phyloP scores from a whole-genome alignment of 2,797 vertebrate genomes.

The Argyrosomus regius region DNA sequence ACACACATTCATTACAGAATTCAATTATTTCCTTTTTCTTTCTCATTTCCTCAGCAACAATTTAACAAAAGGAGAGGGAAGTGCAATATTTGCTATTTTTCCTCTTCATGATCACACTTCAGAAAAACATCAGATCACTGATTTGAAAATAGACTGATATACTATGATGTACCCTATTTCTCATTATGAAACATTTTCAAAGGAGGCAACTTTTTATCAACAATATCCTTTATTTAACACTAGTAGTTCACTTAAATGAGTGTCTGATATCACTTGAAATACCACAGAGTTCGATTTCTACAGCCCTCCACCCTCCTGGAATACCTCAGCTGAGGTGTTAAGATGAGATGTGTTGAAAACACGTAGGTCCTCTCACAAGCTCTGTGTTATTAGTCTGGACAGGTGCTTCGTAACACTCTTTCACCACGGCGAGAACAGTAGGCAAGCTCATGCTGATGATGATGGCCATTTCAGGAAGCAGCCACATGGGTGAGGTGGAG shows the following conservation, averaged over 20 bases:
- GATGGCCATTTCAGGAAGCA: constrained; percentile 50
- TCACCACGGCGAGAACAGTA: constrained; percentile 40
- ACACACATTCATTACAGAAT: constrained; percentile 39
- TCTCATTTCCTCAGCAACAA: constrained; percentile 30
- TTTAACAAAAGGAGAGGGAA: constrained; percentile 13
- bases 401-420: constrained; percentile 28
- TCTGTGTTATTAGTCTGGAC: constrained; percentile 28
- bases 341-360: constrained; percentile 12
- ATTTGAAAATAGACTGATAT: background rate
- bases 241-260: background rate
- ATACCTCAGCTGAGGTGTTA: background rate
- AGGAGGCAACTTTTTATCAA: background rate
- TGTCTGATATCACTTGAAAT: background rate
- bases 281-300: background rate
- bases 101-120: constrained; percentile 3
- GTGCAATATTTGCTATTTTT: constrained; percentile 20
- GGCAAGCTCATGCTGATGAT: constrained; percentile 50
- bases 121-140: constrained; percentile 4
- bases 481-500: constrained; percentile 34
- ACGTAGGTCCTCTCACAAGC: constrained; percentile 10
- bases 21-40: constrained; percentile 38
- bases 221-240: background rate
- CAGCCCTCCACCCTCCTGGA: background rate
- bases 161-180: background rate
- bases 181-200: background rate